phyloP scores from a whole-genome alignment of 1,140 invertebrate species.

The Formica exsecta region DNA sequence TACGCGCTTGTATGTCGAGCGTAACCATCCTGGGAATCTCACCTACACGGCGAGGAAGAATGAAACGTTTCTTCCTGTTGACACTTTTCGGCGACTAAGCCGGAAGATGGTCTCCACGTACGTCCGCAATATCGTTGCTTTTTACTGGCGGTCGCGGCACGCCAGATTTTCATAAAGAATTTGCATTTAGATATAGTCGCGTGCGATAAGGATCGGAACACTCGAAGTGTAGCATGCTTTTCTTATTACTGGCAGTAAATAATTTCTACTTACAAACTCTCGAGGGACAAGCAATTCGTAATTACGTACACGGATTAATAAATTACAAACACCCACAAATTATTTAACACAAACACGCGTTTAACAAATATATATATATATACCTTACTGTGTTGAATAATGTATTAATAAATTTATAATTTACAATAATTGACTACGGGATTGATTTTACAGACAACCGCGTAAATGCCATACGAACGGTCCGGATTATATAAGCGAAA shows the following conservation, averaged over 20 bases:
- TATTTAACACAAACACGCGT: not conserved
- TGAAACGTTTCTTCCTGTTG: not conserved
- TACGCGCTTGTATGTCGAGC: conserved; percentile 59
- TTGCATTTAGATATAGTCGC: conserved; percentile 46
- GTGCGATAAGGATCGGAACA: not conserved
- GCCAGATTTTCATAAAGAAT: conserved; percentile 56
- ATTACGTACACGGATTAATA: conserved; percentile 20
- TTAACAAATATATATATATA: too few species aligned
- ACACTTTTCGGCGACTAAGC: conserved; percentile 16
- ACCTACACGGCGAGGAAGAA: not conserved
- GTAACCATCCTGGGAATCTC: conserved; percentile 26
- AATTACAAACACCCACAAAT: not conserved
- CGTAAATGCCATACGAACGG: not conserved
- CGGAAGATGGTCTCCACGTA: not conserved
- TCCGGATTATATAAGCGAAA: not conserved
- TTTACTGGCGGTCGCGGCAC: conserved; percentile 10
- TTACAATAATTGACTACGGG: conserved; percentile 77
- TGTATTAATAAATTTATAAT: not conserved
- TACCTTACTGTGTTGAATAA: not conserved
- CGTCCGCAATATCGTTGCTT: conserved; percentile 48
- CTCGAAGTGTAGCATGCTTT: not conserved
- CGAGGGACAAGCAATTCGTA: conserved; percentile 15
- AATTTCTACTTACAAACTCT: conserved; percentile 4
- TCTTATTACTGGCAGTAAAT: not conserved
- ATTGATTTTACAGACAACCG: conserved; percentile 68